Percentiles rank a stretch among this genome's conserved stretches.
Conservation (phyloP, 1,140 invertebrate species). For the Drosophila leontia region DNA sequence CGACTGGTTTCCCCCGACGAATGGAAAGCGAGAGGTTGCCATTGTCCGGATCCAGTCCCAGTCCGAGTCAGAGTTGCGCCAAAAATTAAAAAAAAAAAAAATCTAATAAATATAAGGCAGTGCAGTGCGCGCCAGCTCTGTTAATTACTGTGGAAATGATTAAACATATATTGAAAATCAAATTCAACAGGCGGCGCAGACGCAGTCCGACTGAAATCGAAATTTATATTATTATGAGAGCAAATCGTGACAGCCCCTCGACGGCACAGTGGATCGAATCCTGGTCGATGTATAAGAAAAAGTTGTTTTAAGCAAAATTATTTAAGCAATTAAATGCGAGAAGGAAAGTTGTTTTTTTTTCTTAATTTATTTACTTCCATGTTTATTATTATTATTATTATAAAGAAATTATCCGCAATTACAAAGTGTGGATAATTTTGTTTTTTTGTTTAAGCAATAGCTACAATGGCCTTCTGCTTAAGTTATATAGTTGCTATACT, state of each 20-base stretch:
- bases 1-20: slow-evolving; percentile 20
- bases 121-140: slow-evolving; percentile 26
- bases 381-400: too few relatives aligned
- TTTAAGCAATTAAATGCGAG: too few relatives aligned
- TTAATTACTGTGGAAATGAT: slow-evolving; percentile 74
- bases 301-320: too few relatives aligned
- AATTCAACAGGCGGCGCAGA: slow-evolving; percentile 22
- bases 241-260: slow-evolving; percentile 37
- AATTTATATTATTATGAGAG: slow-evolving; percentile 50
- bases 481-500: too few relatives aligned
- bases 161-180: slow-evolving; percentile 63
- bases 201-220: slow-evolving; percentile 11
- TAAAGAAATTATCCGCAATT: too few relatives aligned
- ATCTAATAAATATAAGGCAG: background rate
- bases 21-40: slow-evolving; percentile 32
- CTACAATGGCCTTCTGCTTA: too few relatives aligned
- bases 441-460: too few relatives aligned
- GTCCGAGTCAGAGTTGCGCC: slow-evolving; percentile 22
- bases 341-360: too few relatives aligned
- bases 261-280: slow-evolving; percentile 13
- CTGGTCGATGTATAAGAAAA: too few relatives aligned
- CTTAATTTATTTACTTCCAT: too few relatives aligned
- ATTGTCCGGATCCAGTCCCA: slow-evolving; percentile 21
- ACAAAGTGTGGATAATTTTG: too few relatives aligned
- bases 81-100: slow-evolving; percentile 17